phyloP scores from a whole-genome alignment of 1,140 invertebrate species.

The Drosophila burlai region DNA sequence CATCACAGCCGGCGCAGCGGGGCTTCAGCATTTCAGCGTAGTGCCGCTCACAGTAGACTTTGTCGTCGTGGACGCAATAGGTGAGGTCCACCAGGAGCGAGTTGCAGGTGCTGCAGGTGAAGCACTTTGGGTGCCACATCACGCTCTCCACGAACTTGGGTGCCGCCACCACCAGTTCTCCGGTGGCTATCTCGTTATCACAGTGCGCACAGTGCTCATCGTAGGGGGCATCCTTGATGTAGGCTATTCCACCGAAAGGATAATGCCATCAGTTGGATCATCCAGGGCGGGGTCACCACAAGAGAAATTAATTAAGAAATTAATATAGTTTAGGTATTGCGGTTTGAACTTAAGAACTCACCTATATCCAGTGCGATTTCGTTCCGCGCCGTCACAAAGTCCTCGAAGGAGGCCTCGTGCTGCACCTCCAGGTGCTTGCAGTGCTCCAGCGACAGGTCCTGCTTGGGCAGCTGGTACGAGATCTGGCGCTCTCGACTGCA shows the following conservation, averaged over 20 bases:
- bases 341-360: constrained; percentile 65
- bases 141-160: constrained; percentile 87
- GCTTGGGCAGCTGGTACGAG: constrained; percentile 95
- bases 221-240: constrained; percentile 82
- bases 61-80: constrained; percentile 95
- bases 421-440: constrained; percentile 93
- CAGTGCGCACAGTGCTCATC: constrained; percentile 86
- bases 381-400: constrained; percentile 96
- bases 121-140: constrained; percentile 95
- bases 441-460: constrained; percentile 95
- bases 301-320: neutral
- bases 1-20: constrained; percentile 96
- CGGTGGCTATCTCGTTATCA: constrained; percentile 86
- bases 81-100: constrained; percentile 96
- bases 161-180: constrained; percentile 86
- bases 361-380: constrained; percentile 98
- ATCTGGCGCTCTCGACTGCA: constrained; percentile 93
- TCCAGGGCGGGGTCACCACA: neutral
- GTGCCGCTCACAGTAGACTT: constrained; percentile 96
- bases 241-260: constrained; percentile 50
- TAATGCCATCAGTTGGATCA: constrained; percentile 8
- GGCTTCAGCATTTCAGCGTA: constrained; percentile 97
- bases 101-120: constrained; percentile 93
- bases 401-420: constrained; percentile 92
- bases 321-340: neutral